A percentile compares a stretch with the other conserved stretches of the same genome.
Conservation (phyloP, 2,888 invertebrate genomes). For the Apodemia mormo region DNA sequence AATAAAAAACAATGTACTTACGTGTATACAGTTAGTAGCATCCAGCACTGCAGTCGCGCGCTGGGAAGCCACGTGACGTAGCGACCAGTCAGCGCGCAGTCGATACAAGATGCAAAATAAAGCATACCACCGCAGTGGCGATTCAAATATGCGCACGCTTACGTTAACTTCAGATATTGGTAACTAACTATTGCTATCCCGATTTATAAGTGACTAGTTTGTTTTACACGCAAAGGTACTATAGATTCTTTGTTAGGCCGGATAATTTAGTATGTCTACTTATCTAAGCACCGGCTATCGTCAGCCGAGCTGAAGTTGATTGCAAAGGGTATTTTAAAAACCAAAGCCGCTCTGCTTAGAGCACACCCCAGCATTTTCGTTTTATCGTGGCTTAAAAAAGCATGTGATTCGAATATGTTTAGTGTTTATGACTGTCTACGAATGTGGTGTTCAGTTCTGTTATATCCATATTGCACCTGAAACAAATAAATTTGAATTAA, state of each 20-base stretch:
- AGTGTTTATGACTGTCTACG: constrained; percentile 48
- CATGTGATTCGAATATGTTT: constrained; percentile 44
- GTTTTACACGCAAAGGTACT: constrained; percentile 42
- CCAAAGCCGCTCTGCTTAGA: constrained; percentile 68
- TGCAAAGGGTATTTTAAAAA: constrained; percentile 55
- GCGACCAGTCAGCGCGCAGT: constrained; percentile 83
- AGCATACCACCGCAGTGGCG: constrained; percentile 80
- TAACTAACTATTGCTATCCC: constrained; percentile 64
- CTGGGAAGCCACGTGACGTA: constrained; percentile 83
- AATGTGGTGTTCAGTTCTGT: constrained; percentile 46
- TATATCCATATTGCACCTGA: constrained; percentile 73
- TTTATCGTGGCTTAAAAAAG: constrained; percentile 57
- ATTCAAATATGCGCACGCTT: constrained; percentile 45
- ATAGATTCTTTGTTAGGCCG: not conserved
- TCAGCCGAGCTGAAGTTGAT: constrained; percentile 71
- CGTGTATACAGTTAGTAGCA: constrained; percentile 87
- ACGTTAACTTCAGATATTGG: constrained; percentile 49
- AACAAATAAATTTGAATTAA: constrained; percentile 61
- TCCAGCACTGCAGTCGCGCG: constrained; percentile 84
- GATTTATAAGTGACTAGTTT: constrained; percentile 62
- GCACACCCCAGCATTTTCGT: constrained; percentile 79
- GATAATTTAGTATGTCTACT: constrained; percentile 54
- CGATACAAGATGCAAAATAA: constrained; percentile 80
- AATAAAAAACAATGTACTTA: constrained; percentile 60
- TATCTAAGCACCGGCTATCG: constrained; percentile 79